Base-by-base conservation (phyloP, 2,797 vertebrate genomes). In the Ispidina picta region DNA sequence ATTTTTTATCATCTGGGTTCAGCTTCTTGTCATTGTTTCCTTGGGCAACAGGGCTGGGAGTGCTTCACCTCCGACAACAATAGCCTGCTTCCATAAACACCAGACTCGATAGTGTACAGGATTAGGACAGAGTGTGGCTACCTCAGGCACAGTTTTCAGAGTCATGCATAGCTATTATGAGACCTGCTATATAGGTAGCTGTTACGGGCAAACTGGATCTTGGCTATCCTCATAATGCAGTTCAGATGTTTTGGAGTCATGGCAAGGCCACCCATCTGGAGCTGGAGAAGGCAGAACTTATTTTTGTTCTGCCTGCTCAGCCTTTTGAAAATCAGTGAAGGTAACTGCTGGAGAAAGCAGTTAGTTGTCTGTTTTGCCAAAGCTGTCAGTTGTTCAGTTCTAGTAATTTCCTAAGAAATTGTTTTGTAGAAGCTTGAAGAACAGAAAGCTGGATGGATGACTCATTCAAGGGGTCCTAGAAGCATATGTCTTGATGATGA, bases 31-130 rank as follows among this genome's bases (percentile, higher is more conserved):
- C 1, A 0, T 23, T 44, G 31, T 85, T 89, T 79, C 39, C 29
- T 49, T 70, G 54, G 77, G 59, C 55, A 65, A 0, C 69, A 81
- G 68, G 33, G 12, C 33, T 87, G 44, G 37, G 55, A 76, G 10
- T 82, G 19, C 59, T 86, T 54, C 54, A 54, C 35, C 25, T 92
- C 49, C n/a, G 46, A 8, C 29, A 86, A 56, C 56, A 60, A 0
- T 44, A 71, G 29, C 19, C 43, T 84, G 43, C 49, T 78, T 86
- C 54, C 43, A 19, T 46, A 49, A 14, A 11, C 12, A 14, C 25
- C 7, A 18, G 49, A 39, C 81, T 28, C 1, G 0, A 2, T 17
- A 62, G 31, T 5, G 7, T 35, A 1, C 37, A 33, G 72, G 55
- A 10, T 46, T 65, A 56, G 74, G 31, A 19, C 44, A 56, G 39